phyloP scores from a whole-genome alignment of 2,797 vertebrate species.

The Malurus leucopterus region DNA sequence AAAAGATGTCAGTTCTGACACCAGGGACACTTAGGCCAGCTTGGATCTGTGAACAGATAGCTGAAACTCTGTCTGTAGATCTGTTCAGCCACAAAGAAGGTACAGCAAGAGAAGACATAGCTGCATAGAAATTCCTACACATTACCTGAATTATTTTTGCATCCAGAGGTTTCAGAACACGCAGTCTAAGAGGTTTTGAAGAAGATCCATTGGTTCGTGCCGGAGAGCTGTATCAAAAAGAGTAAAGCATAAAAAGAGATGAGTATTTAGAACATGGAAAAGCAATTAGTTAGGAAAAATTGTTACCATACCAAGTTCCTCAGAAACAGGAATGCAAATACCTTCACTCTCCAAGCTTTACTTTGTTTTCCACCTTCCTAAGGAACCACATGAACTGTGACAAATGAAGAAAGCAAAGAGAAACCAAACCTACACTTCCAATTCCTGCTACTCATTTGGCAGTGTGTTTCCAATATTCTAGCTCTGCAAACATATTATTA shows the following conservation, averaged over 20 bases:
- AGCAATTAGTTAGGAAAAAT: background rate
- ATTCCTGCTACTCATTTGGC: background rate
- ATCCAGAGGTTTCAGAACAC: conserved; percentile 71
- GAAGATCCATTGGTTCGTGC: conserved; percentile 74
- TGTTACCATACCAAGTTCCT: background rate
- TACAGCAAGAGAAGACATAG: background rate
- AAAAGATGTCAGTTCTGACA: background rate
- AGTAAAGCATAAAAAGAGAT: background rate
- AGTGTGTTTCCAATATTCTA: background rate
- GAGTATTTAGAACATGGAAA: background rate
- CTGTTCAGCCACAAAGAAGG: background rate
- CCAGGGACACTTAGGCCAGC: background rate
- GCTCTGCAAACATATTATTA: background rate
- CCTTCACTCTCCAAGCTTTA: background rate
- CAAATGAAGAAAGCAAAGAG: background rate
- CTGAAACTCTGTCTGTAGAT: background rate
- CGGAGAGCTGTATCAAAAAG: conserved; percentile 74
- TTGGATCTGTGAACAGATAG: background rate
- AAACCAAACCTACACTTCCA: background rate
- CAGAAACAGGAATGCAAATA: background rate
- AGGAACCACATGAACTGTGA: background rate
- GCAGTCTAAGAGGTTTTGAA: conserved; percentile 81
- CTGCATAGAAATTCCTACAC: background rate
- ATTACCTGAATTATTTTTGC: conserved; percentile 84
- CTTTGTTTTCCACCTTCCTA: background rate